Evolutionary conservation across 2,888 invertebrate species (phyloP), one percentile per base, ranked within the genome.

Genomic region (Keiferia lycopersicella): DNA sequence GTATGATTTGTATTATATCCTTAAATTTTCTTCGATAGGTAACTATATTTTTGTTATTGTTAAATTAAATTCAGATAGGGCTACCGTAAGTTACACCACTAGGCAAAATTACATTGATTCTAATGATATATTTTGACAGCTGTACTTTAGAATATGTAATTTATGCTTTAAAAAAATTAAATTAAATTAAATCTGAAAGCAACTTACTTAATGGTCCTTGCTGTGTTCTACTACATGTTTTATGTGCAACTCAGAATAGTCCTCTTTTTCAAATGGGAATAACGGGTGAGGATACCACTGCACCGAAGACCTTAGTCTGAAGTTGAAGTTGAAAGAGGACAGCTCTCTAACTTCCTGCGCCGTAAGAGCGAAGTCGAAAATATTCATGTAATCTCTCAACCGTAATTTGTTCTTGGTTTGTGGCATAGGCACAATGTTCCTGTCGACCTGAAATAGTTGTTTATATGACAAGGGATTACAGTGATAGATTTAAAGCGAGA

Each of bases 371-470:
- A 94, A 94, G 79, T 94, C 92, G 64, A 93, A 92, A 65, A 94
- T 84, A 69, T 92, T 80, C 57, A 94, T 88, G 73, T 94, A 94
- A 72, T 92, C 85, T 62, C 80, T 78, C 57, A 94, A 93, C 57
- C 93, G 90, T 45, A 45, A 45, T 7, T 83, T 81, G 67, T 88
- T 86, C 68, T 93, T 94, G 1, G 91, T 90, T 68, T 94, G 92
- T 0, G 94, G 94, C 66, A 94, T 93, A 7, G 93, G 92, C 38
- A 94, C 84, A 14, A 92, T 79, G 0, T 93, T 88, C 11, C 92
- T 82, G 66, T 94, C 92, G 66, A 94, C 69, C 93, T 93, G 74
- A 48, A 57, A 57, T n/a, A 26, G 4, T 26, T 3, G 30, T 56
- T 22, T 30, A 30, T 1, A 7, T 14, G n/a, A 8, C 6, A 30